Conservation (phyloP, 2,113 vertebrate genomes). For the Herpetotheres cachinnans region DNA sequence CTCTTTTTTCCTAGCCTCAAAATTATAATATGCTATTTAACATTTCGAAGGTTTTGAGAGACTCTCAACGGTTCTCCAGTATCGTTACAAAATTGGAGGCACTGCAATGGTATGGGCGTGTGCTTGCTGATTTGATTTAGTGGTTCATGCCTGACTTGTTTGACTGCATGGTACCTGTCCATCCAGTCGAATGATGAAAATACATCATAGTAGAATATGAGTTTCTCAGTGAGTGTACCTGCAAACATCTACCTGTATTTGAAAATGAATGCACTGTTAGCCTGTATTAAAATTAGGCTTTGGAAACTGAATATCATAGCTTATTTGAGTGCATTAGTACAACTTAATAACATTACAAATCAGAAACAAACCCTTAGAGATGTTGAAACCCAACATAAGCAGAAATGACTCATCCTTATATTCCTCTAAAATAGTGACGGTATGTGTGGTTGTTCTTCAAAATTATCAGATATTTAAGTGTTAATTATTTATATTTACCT, state of each 20-base stretch:
- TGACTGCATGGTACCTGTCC: neutral
- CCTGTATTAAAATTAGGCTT: neutral
- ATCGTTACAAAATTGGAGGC: neutral
- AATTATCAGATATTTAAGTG: neutral
- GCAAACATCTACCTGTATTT: neutral
- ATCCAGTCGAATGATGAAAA: neutral
- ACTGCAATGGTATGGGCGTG: neutral
- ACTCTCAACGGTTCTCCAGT: neutral
- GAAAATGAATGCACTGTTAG: neutral
- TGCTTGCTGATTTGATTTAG: neutral
- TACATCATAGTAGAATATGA: fast-evolving
- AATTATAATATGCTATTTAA: neutral
- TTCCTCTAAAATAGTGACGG: neutral
- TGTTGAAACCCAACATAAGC: neutral
- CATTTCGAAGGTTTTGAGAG: neutral
- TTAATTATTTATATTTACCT: neutral
- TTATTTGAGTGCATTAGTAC: neutral
- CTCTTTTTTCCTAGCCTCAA: neutral
- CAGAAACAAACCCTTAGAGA: neutral
- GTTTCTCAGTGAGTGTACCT: neutral
- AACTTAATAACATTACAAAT: neutral
- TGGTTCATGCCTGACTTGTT: neutral
- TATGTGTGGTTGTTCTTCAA: neutral
- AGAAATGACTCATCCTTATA: neutral
- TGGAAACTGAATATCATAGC: neutral